phyloP scores from a whole-genome alignment of 2,797 vertebrate species.

The Sarcoramphus papa region DNA sequence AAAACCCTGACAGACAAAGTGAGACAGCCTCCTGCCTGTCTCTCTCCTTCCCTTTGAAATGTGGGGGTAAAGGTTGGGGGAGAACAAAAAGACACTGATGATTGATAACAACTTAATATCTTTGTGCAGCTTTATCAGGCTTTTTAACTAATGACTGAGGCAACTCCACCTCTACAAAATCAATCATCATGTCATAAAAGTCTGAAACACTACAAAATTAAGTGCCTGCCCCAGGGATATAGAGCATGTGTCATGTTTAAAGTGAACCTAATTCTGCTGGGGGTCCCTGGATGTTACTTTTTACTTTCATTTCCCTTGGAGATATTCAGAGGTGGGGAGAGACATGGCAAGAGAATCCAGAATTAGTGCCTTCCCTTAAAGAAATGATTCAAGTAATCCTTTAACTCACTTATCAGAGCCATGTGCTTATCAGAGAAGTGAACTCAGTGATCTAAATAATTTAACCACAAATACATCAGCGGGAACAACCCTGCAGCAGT shows the following conservation, averaged over 20 bases:
- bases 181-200: constrained; percentile 55
- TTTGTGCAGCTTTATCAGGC: constrained; percentile 39
- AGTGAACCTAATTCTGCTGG: constrained; percentile 19
- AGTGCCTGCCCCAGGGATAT: constrained; percentile 26
- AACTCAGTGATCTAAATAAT: neutral
- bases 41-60: neutral
- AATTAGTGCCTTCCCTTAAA: neutral
- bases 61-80: neutral
- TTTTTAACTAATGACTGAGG: constrained; percentile 54
- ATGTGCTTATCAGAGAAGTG: neutral
- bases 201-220: constrained; percentile 37
- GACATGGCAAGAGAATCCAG: neutral
- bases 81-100: constrained; percentile 43
- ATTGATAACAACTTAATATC: constrained; percentile 53
- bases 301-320: constrained; percentile 5
- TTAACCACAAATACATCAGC: neutral
- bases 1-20: neutral
- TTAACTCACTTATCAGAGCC: neutral
- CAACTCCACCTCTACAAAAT: constrained; percentile 47
- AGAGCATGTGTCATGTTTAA: constrained; percentile 19
- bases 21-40: constrained; percentile 4
- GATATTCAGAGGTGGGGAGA: neutral
- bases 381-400: neutral
- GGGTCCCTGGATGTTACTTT: constrained; percentile 1
- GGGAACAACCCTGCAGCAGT: neutral